Conservation (phyloP, 2,797 vertebrate genomes). For the Pogoniulus pusillus region DNA sequence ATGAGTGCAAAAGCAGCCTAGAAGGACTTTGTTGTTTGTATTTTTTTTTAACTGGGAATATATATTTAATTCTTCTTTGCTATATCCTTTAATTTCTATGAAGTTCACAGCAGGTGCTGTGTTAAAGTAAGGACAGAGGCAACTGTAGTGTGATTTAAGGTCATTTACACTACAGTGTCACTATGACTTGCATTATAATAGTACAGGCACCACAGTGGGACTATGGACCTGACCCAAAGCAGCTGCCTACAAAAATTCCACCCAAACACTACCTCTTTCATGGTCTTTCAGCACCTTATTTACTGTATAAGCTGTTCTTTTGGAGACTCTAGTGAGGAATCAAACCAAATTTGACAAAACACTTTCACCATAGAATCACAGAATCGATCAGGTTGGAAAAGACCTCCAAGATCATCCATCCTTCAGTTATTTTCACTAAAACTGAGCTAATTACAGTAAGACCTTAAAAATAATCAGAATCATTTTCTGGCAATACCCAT, state of each 20-base stretch:
- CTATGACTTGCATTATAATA: not conserved
- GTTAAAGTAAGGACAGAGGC: not conserved
- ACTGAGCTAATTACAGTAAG: not conserved
- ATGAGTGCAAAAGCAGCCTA: slow-evolving; percentile 16
- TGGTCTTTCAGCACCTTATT: not conserved
- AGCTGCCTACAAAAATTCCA: not conserved
- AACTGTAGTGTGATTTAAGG: not conserved
- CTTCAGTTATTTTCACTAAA: not conserved
- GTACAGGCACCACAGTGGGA: not conserved
- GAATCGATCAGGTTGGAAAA: no score
- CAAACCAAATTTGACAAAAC: not conserved
- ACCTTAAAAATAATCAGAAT: not conserved
- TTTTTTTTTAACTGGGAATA: not conserved
- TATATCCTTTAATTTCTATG: not conserved
- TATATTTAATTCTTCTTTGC: not conserved
- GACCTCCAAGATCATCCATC: no score
- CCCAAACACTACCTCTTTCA: not conserved
- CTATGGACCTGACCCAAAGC: not conserved
- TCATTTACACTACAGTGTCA: not conserved
- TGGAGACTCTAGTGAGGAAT: not conserved
- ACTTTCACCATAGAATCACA: no score
- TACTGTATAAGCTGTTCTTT: not conserved
- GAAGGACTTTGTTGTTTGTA: not conserved
- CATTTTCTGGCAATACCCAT: no score
- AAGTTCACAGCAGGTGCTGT: not conserved